A percentile compares a stretch with the other conserved stretches of the same genome.
These are phyloP conservation scores for Diabrotica balteata DNA, from an alignment of 2,888 invertebrate species.

Conservation along the genomic window DNA sequence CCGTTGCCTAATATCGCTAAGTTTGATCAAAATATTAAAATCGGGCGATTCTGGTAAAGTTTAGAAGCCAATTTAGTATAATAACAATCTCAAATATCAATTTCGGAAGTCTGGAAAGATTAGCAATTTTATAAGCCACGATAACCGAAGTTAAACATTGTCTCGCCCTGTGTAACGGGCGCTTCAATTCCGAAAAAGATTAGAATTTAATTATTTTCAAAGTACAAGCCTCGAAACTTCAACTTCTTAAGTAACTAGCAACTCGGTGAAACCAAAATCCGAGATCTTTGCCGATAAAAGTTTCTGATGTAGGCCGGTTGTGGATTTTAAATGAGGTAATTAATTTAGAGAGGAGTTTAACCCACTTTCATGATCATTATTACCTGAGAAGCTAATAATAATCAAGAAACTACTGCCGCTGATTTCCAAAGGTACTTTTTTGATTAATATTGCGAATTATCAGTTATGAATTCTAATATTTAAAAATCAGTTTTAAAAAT, in stretches of 20 bases:
- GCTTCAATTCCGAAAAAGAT: conserved; percentile 10
- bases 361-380: too few relatives aligned
- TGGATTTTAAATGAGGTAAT: too few relatives aligned
- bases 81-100: conserved; percentile 10
- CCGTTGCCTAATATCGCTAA: too few relatives aligned
- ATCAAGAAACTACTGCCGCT: too few relatives aligned
- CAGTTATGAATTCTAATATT: too few relatives aligned
- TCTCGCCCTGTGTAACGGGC: not conserved
- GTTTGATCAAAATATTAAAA: too few relatives aligned
- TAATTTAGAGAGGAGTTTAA: too few relatives aligned
- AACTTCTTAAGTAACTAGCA: conserved; percentile 7
- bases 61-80: not conserved
- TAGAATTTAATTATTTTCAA: conserved; percentile 12
- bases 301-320: too few relatives aligned
- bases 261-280: not conserved
- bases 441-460: too few relatives aligned
- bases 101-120: conserved; percentile 2
- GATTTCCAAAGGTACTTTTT: too few relatives aligned
- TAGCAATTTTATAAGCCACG: conserved; percentile 8
- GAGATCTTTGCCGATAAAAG: not conserved
- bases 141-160: conserved; percentile 11
- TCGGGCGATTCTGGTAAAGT: conserved; percentile 1
- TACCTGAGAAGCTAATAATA: too few relatives aligned
- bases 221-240: conserved; percentile 8
- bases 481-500: too few relatives aligned